A percentile compares a stretch with the other conserved stretches of the same genome.
phyloP scores from a whole-genome alignment of 1,140 invertebrate genomes.

The Sminthurinus signatus region DNA sequence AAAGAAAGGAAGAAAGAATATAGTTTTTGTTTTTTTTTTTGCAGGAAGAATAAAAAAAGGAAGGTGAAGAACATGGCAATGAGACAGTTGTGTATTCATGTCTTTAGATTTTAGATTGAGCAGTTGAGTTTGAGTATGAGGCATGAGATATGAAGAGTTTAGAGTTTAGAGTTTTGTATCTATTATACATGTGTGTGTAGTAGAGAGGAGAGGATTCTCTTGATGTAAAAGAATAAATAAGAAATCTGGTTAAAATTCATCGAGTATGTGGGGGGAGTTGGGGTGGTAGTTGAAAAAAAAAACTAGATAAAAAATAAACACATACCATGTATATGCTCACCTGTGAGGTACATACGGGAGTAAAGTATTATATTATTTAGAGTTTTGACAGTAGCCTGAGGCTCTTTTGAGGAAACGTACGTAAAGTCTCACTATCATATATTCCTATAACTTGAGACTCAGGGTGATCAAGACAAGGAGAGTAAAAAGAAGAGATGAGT shows the following conservation, averaged over 20 bases:
- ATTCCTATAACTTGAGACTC: neutral
- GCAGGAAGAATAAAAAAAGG: too few relatives aligned
- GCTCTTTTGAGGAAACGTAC: neutral
- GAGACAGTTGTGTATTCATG: too few relatives aligned
- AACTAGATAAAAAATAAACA: too few relatives aligned
- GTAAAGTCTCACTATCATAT: too few relatives aligned
- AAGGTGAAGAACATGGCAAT: too few relatives aligned
- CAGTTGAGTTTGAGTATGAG: too few relatives aligned
- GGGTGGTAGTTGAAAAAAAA: neutral
- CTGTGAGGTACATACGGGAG: neutral
- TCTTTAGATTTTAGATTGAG: too few relatives aligned
- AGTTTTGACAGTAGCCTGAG: constrained; percentile 27
- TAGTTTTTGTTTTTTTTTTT: too few relatives aligned
- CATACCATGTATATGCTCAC: neutral
- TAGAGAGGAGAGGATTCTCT: neutral
- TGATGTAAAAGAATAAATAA: constrained; percentile 12
- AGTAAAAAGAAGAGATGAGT: constrained; percentile 7
- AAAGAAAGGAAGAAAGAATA: too few relatives aligned
- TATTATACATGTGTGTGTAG: too few relatives aligned
- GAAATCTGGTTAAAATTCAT: constrained; percentile 13
- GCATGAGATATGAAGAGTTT: too few relatives aligned
- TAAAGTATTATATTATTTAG: constrained; percentile 23
- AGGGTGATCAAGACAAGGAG: neutral
- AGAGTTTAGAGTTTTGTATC: too few relatives aligned
- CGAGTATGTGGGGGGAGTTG: neutral